Conservation (phyloP, 1,140 invertebrate species). For the Leptinotarsa undecemlineata region DNA sequence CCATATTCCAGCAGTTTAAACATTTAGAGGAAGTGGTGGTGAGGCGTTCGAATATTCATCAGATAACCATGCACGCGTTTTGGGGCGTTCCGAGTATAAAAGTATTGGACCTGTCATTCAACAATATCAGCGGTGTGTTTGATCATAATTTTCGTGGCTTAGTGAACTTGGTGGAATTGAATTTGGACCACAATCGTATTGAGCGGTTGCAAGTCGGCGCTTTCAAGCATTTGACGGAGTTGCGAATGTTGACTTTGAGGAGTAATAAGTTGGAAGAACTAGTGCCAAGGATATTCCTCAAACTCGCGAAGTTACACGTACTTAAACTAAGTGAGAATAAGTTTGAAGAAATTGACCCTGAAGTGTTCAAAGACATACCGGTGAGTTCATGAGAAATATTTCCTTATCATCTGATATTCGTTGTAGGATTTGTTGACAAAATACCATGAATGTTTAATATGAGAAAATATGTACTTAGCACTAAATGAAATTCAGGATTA, state of each 20-base stretch:
- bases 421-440: too few relatives aligned
- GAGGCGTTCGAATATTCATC: conserved; percentile 72
- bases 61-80: conserved; percentile 78
- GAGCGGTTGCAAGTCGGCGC: conserved; percentile 71
- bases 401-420: too few relatives aligned
- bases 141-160: conserved; percentile 83
- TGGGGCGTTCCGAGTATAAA: conserved; percentile 74
- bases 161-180: conserved; percentile 78
- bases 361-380: conserved; percentile 53
- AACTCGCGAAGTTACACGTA: conserved; percentile 69
- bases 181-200: conserved; percentile 81
- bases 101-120: conserved; percentile 71
- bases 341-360: conserved; percentile 68
- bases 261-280: conserved; percentile 71
- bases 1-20: conserved; percentile 70
- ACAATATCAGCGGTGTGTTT: conserved; percentile 76
- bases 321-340: conserved; percentile 77
- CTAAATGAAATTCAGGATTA: too few relatives aligned
- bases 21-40: conserved; percentile 75
- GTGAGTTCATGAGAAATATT: conserved; percentile 41
- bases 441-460: too few relatives aligned
- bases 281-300: conserved; percentile 69
- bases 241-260: conserved; percentile 69
- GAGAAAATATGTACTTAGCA: too few relatives aligned
- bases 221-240: conserved; percentile 73